A percentile compares a stretch with the other conserved stretches of the same genome.
These are phyloP conservation scores for Hydrocynus forskahlii DNA, from an alignment of 2,797 vertebrate genomes.

Conservation along the genomic window DNA sequence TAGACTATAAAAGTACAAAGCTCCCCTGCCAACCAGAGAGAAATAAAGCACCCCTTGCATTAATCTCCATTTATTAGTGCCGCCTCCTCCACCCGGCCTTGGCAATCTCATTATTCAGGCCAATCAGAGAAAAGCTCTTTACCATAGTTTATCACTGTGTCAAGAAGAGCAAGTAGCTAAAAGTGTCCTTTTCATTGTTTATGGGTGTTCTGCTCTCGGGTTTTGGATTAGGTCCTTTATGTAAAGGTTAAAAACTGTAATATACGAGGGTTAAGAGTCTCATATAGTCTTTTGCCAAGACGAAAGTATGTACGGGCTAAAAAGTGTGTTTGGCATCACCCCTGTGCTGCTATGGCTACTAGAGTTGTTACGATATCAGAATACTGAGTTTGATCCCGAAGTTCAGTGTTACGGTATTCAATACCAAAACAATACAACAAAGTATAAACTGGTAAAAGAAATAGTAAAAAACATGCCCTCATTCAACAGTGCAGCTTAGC, in stretches of 20 bases:
- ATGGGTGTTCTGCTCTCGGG: constrained; percentile 19
- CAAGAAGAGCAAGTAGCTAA: not conserved
- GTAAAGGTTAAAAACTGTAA: not conserved
- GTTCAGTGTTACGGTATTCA: not conserved
- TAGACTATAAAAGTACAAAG: constrained; percentile 43
- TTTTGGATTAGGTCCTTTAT: not conserved
- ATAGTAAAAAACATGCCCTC: too few species aligned
- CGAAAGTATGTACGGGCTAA: not conserved
- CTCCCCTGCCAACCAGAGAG: constrained; percentile 38
- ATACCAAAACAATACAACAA: not conserved
- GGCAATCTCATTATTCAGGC: constrained; percentile 38
- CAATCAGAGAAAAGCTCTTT: constrained; percentile 42
- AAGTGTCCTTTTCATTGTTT: constrained; percentile 14
- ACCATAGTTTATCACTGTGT: constrained; percentile 18
- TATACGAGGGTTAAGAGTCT: not conserved
- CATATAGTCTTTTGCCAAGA: not conserved
- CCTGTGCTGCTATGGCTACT: not conserved
- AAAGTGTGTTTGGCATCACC: not conserved
- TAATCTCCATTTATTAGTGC: constrained; percentile 45
- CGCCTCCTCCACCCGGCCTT: constrained; percentile 39
- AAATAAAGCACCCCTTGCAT: constrained; percentile 50
- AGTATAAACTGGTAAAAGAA: too few species aligned
- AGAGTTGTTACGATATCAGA: not conserved
- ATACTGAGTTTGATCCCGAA: too few species aligned
- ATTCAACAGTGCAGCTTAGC: too few species aligned